Base-by-base conservation (phyloP, 2,797 vertebrate genomes). In the Lagodon rhomboides region DNA sequence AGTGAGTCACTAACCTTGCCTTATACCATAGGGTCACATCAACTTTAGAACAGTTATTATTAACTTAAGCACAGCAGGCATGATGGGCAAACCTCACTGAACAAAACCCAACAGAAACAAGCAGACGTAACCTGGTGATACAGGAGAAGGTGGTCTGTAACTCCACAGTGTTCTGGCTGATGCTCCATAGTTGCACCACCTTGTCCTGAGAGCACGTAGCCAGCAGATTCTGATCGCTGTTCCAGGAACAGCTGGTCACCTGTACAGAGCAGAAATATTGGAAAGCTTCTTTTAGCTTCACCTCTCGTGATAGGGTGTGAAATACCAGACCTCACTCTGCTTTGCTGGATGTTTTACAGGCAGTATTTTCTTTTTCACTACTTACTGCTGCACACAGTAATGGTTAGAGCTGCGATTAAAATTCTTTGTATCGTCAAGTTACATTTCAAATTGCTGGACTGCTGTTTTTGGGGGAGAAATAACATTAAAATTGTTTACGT, bases 171-270 rank as follows among this genome's bases (percentile, higher is more conserved):
- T 80, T 94, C 62, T 92, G 93, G 71, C 85, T 93, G 74, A 96
- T 65, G 82, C 89, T 93, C 96, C 96, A 96, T 12, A 96, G 84
- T 16, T 96, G 94, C 64, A 95, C 94, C n/a, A 95, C 95, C 55
- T 95, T 96, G 78, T 96, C 96, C 88, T 96, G 95, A 68, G 94
- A 95, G 77, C 95, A 94, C 0, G 95, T 95, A 46, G 94, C 95
- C 81, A 96, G 71, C 63, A 96, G 76, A 85, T 80, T 93, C 74
- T 95, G 95, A 53, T 95, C 94, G 73, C 74, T 83, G 87, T 90
- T 95, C 95, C 96, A 96, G 65, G 79, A 90, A 85, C 95, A 96
- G 89, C 94, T 95, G 9, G 91, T 94, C 82, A 96, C 95, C 96
- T 96, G 68, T 38, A 77, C 18, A 76, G 3, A 72, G 51, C 46